Conservation (phyloP, 2,113 vertebrate genomes). For the Heliornis fulica region DNA sequence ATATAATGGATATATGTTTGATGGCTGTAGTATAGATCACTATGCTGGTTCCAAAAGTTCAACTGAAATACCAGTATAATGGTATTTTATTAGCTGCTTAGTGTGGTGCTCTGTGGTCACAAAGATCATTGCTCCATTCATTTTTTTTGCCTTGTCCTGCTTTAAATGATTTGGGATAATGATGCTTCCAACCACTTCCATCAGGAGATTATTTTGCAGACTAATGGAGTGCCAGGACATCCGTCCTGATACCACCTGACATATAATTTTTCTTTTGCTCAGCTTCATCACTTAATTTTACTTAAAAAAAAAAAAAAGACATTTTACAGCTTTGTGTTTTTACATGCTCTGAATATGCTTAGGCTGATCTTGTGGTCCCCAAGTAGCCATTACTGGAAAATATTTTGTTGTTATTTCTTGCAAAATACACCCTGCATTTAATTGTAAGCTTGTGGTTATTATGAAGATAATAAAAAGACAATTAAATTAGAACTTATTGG, state of each 20-base stretch:
- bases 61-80: not conserved
- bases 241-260: not conserved
- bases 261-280: not conserved
- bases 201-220: not conserved
- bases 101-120: not conserved
- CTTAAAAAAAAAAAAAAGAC: not conserved
- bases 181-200: not conserved
- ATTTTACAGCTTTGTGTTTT: not conserved
- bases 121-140: not conserved
- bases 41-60: not conserved
- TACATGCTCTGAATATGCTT: not conserved
- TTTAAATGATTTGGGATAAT: not conserved
- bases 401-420: not conserved
- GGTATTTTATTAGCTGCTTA: not conserved
- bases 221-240: not conserved
- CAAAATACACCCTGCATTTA: not conserved
- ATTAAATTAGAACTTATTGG: not conserved
- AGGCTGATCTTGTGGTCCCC: not conserved
- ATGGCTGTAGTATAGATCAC: not conserved
- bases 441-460: not conserved
- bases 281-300: constrained; percentile 1
- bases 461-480: constrained; percentile 8
- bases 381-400: not conserved
- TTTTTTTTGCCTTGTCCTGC: not conserved
- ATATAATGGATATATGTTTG: not conserved